Evolutionary conservation across 2,888 invertebrate species (phyloP).

Genomic region (Philereme transversata): DNA sequence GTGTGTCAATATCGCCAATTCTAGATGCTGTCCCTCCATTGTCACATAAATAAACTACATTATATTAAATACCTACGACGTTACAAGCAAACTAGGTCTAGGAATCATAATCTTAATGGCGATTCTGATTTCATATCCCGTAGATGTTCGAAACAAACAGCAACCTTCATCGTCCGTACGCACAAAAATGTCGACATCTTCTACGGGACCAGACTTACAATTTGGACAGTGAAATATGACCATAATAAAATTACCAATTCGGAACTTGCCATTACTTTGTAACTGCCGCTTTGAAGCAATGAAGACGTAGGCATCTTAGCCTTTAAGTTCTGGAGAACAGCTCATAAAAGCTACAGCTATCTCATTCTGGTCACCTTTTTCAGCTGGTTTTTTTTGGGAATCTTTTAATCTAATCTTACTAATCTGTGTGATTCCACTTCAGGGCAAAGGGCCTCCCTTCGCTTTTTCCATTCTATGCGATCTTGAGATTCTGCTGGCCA

Average conservation of each 20-base stretch:
- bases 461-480: too few relatives aligned
- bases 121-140: slow-evolving; percentile 11
- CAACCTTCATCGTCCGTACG: slow-evolving; percentile 24
- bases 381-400: not conserved
- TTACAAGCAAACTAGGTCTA: too few relatives aligned
- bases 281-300: slow-evolving; percentile 17
- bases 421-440: too few relatives aligned
- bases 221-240: slow-evolving; percentile 16
- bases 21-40: too few relatives aligned
- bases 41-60: too few relatives aligned
- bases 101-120: not conserved
- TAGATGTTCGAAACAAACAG: slow-evolving; percentile 23
- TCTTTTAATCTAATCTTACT: too few relatives aligned
- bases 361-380: not conserved
- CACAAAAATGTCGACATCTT: slow-evolving; percentile 38
- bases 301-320: slow-evolving; percentile 6
- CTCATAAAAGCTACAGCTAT: not conserved
- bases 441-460: too few relatives aligned
- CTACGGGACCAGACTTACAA: slow-evolving; percentile 35
- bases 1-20: too few relatives aligned
- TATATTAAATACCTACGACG: too few relatives aligned
- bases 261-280: slow-evolving; percentile 35
- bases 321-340: slow-evolving; percentile 1
- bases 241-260: slow-evolving; percentile 24
- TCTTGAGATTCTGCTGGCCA: too few relatives aligned